phyloP scores from a whole-genome alignment of 64 coral and sea anemone species.

The Dendrophyllia cribrosa region DNA sequence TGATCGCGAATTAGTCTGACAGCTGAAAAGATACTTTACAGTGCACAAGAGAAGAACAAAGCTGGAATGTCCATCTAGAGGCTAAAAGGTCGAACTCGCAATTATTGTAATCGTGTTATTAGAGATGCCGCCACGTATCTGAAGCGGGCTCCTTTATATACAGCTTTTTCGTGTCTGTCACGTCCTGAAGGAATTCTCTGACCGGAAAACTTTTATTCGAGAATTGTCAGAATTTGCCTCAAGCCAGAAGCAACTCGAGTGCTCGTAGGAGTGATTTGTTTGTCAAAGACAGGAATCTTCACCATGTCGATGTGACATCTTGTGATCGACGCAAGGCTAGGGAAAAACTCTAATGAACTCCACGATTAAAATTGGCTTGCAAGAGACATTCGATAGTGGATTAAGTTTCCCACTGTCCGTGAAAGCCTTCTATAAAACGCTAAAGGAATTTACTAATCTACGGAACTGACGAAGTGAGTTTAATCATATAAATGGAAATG shows the following conservation, averaged over 20 bases:
- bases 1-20: neutral
- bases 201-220: neutral
- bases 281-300: neutral
- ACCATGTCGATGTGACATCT: neutral
- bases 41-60: neutral
- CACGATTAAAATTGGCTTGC: neutral
- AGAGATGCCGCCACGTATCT: constrained; percentile 4
- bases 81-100: constrained; percentile 18
- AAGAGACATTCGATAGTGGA: neutral
- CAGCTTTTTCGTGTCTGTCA: neutral
- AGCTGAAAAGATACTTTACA: constrained; percentile 16
- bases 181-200: neutral
- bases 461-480: constrained; percentile 14
- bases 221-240: neutral
- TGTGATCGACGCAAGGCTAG: neutral
- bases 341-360: neutral
- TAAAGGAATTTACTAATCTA: constrained; percentile 12
- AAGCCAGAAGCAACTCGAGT: neutral
- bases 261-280: neutral
- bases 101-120: neutral
- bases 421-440: neutral
- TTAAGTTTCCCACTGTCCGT: constrained; percentile 9
- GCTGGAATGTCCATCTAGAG: neutral
- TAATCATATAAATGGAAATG: constrained; percentile 34
- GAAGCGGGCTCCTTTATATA: neutral